These are phyloP conservation scores for Willisornis vidua DNA, from an alignment of 2,113 vertebrate species.

Conservation along the genomic window DNA sequence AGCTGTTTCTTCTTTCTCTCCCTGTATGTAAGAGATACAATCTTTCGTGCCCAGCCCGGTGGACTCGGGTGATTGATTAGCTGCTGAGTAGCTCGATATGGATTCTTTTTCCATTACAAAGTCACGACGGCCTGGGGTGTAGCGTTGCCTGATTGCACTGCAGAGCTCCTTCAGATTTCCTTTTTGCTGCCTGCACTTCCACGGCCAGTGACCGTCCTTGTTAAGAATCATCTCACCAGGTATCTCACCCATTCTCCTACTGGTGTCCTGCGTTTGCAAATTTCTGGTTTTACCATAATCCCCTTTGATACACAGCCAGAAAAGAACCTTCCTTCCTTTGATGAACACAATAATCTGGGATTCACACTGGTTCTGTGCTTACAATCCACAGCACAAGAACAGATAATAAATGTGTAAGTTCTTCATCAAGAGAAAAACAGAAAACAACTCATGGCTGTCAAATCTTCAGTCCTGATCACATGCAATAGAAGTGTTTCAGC, in stretches of 20 bases:
- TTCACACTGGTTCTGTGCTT: neutral
- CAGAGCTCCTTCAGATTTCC: neutral
- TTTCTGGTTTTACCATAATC: neutral
- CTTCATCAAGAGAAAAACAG: neutral
- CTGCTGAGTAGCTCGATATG: neutral
- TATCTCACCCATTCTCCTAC: neutral
- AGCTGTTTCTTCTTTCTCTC: neutral
- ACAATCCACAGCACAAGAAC: neutral
- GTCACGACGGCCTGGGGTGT: neutral
- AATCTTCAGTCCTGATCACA: neutral
- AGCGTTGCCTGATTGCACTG: neutral
- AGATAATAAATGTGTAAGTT: neutral
- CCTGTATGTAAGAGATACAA: fast-evolving
- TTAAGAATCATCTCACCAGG: neutral
- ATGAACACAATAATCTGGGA: neutral
- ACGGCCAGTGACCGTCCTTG: neutral
- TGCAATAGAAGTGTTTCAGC: neutral
- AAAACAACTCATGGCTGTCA: neutral
- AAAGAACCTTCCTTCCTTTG: neutral
- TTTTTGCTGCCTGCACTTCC: neutral
- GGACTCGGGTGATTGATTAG: neutral
- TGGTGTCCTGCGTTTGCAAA: neutral
- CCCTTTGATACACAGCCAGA: neutral
- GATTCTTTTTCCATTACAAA: slow-evolving; percentile 43
- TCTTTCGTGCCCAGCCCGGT: neutral